Evolutionary conservation across 2,113 vertebrate genomes (phyloP).

Genomic region (Fulmarus glacialis): DNA sequence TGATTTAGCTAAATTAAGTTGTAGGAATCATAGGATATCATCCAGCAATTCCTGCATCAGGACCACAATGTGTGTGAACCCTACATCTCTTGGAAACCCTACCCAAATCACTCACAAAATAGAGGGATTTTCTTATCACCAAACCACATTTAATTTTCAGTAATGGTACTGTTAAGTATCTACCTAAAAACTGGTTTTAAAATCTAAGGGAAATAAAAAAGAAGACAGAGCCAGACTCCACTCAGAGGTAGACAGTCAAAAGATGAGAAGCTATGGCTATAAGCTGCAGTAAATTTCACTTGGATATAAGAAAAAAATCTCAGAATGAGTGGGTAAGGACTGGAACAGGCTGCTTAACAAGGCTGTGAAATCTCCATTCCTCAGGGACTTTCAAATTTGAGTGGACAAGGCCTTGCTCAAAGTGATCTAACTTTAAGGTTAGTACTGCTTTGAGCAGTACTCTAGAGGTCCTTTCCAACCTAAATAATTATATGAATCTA

Average conservation of each 20-base stretch:
- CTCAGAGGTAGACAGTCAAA: accelerated
- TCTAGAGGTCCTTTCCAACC: background rate
- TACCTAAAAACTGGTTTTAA: background rate
- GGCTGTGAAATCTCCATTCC: background rate
- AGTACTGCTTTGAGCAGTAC: background rate
- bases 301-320: background rate
- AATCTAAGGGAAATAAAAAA: background rate
- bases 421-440: background rate
- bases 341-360: background rate
- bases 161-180: background rate
- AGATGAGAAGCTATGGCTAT: background rate
- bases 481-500: background rate
- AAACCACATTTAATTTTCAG: background rate
- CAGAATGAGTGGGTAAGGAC: background rate
- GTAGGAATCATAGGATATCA: background rate
- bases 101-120: background rate
- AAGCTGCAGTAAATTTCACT: background rate
- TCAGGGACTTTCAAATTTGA: background rate
- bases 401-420: background rate
- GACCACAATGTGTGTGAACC: background rate
- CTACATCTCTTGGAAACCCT: background rate
- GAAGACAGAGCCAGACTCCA: accelerated
- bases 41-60: background rate
- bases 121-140: background rate
- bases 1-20: background rate